Evolutionary conservation across 2,888 invertebrate genomes (phyloP).

Genomic region (Taenaris catops): DNA sequence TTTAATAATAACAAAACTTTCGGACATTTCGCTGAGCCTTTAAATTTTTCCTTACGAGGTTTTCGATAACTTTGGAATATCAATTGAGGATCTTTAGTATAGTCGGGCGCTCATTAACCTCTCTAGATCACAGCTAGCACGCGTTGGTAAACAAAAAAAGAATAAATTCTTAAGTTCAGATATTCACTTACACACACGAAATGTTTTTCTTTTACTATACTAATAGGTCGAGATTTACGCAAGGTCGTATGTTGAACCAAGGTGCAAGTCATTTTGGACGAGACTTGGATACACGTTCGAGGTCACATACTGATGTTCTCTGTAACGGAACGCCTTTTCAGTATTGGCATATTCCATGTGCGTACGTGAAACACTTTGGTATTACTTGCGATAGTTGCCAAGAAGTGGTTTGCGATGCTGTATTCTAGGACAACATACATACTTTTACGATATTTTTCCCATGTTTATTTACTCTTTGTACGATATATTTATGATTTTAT

Average conservation of each 20-base stretch:
- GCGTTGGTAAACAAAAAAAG: no score
- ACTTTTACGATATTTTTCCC: background rate
- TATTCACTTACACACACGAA: no score
- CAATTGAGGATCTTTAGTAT: no score
- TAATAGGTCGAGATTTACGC: conserved; percentile 2
- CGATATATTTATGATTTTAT: conserved; percentile 1
- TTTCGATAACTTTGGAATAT: no score
- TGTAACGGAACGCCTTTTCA: conserved; percentile 59
- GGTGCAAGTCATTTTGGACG: conserved; percentile 49
- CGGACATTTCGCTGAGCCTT: no score
- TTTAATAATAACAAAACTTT: no score
- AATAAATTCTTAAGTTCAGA: no score
- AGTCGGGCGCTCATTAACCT: no score
- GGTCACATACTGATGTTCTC: conserved; percentile 48
- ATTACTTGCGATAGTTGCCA: conserved; percentile 43
- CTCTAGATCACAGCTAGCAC: no score
- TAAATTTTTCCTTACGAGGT: no score
- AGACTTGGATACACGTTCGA: conserved; percentile 33
- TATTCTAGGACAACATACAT: conserved; percentile 25
- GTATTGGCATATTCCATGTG: conserved; percentile 47
- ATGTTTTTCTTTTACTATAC: background rate
- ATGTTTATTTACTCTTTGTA: background rate
- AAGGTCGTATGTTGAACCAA: conserved; percentile 15
- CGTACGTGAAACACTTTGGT: conserved; percentile 49
- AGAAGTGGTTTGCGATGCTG: conserved; percentile 26